A percentile compares a stretch with the other conserved stretches of the same genome.
These are phyloP conservation scores for Lasioglossum malachurum DNA, from an alignment of 2,888 invertebrate genomes.

Conservation along the genomic window DNA sequence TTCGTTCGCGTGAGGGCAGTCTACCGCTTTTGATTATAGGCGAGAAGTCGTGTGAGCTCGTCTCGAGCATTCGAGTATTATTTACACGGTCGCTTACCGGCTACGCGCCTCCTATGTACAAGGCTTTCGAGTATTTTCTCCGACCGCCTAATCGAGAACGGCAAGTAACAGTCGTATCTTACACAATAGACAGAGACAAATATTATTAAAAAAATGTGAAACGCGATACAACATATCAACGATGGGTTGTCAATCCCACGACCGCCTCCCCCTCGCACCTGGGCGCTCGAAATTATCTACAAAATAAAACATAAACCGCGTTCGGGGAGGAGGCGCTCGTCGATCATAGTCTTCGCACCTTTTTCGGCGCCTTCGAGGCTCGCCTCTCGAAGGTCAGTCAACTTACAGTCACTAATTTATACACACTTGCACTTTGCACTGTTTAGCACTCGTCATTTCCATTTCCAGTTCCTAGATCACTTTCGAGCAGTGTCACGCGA, in stretches of 20 bases:
- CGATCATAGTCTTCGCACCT: conserved; percentile 46
- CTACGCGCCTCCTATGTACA: conserved; percentile 68
- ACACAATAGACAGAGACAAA: conserved; percentile 26
- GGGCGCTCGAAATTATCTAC: conserved; percentile 43
- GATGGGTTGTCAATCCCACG: conserved; percentile 18
- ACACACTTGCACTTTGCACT: conserved; percentile 49
- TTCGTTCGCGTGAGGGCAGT: conserved; percentile 57
- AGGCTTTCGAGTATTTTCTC: conserved; percentile 54
- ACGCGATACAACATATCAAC: not conserved
- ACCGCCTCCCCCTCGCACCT: conserved; percentile 42
- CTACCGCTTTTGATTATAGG: conserved; percentile 74
- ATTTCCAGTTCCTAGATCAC: not conserved
- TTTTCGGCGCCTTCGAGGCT: conserved; percentile 48
- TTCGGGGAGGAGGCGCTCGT: conserved; percentile 49
- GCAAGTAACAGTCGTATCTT: conserved; percentile 51
- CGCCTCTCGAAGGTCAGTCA: conserved; percentile 51
- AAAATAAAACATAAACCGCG: conserved; percentile 18
- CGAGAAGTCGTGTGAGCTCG: conserved; percentile 48
- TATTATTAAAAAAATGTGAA: not conserved
- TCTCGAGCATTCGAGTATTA: conserved; percentile 50
- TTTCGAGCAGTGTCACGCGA: not conserved
- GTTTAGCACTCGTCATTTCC: not conserved
- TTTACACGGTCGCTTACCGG: conserved; percentile 75
- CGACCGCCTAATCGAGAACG: conserved; percentile 28
- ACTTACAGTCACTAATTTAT: conserved; percentile 68